These are phyloP conservation scores for Polypedilum vanderplanki DNA, from an alignment of 1,140 invertebrate species.

Conservation along the genomic window DNA sequence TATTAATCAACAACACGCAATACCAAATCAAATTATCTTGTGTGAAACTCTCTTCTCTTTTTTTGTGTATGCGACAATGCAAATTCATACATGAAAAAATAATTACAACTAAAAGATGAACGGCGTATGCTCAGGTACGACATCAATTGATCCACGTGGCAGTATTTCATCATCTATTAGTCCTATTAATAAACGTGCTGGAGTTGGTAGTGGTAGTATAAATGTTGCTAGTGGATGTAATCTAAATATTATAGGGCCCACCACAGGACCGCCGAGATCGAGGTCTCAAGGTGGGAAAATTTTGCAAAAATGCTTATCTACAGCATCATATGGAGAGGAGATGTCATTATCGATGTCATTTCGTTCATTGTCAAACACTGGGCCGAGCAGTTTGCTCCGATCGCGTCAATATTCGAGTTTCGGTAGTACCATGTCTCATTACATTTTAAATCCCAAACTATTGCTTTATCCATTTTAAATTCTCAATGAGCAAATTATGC, in stretches of 20 bases:
- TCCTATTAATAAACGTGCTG: constrained; percentile 35
- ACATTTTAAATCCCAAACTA: neutral
- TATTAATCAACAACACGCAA: neutral
- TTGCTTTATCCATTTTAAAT: too few relatives aligned
- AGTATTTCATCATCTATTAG: constrained; percentile 16
- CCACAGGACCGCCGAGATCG: constrained; percentile 53
- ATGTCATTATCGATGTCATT: constrained; percentile 46
- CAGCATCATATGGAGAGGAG: constrained; percentile 66
- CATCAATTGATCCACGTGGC: constrained; percentile 25
- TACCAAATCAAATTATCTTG: neutral
- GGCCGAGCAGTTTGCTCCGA: constrained; percentile 60
- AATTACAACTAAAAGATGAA: constrained; percentile 56
- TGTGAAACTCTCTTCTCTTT: neutral
- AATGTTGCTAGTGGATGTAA: constrained; percentile 38
- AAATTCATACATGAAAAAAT: neutral
- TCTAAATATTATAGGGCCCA: constrained; percentile 33
- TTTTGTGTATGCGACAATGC: neutral
- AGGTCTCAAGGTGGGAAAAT: constrained; percentile 85
- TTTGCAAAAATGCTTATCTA: constrained; percentile 78
- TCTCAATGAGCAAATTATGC: too few relatives aligned
- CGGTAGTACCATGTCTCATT: constrained; percentile 62
- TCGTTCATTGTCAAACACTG: constrained; percentile 48
- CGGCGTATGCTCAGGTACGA: constrained; percentile 55
- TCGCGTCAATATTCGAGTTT: constrained; percentile 87
- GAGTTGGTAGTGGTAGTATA: constrained; percentile 41